Base-by-base conservation (phyloP, 2,113 vertebrate species). In the Columba janthina region DNA sequence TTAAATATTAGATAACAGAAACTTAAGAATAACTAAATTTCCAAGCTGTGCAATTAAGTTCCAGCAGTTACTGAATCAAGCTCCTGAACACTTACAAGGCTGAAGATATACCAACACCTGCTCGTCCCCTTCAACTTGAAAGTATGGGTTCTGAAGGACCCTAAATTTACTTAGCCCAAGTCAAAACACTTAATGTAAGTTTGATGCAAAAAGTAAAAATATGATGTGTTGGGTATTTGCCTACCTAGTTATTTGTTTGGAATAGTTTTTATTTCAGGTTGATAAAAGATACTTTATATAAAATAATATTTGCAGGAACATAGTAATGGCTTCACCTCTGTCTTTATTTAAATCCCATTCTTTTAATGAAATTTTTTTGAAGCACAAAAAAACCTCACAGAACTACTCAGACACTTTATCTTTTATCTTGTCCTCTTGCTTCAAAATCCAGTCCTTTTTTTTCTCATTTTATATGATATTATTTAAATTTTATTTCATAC, bases 101-200 rank as follows among this genome's bases (percentile, higher is more conserved):
- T 2, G 3, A 58, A 15, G 16, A 48, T 50, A 75, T n/a, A 36
- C 11, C 16, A 88, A 42, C 0, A 3, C 1, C 4, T 2, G 2
- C 15, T 36, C 4, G 1, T 44, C 9, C 8, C 16, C 57, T 88
- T 15, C 25, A 79, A 1, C 8, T 38, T 78, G 26, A n/a, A 87
- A 65, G 3, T 21, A 20, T 12, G 24, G 2, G 2, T 74, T 88
- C 40, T 71, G 16, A 32, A 75, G 5, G 16, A 40, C 18, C 6
- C 7, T 60, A 46, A 56, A 31, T 8, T 2, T 44, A 31, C 9
- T 34, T 24, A 84, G 1, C 3, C 11, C 5, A 73, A 69, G 9
- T 10, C 36, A 84, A 87, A 94, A 70, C 5, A 65, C 8, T 40
- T 88, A 1, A 16, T 17, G 9, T 2, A 72, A 90, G 83, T 51